Base-by-base conservation (phyloP, 2,888 invertebrate genomes). In the Nemoura dubitans region DNA sequence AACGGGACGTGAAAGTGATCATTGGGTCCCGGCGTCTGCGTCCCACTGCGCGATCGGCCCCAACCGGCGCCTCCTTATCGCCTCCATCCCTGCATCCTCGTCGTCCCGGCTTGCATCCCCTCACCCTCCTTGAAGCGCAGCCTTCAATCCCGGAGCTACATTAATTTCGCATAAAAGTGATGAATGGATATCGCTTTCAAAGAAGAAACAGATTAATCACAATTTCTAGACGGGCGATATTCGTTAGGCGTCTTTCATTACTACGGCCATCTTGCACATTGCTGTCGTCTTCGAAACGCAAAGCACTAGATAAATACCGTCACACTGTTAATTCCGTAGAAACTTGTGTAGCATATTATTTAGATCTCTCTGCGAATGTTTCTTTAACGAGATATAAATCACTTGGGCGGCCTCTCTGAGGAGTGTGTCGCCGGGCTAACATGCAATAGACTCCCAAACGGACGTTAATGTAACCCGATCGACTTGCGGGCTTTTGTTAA, bases 211-310 rank as follows among this genome's bases (percentile, higher is more conserved):
- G 59, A 59, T 59, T 59, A 59, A 59, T 59, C 59, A 59, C 3
- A 36, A 59, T 21, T 59, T 21, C 59, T 59, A 59, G 59, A 59
- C 59, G 59, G 59, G 59, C 59, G 21, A 59, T 59, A 59, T 59
- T 59, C 59, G 59, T 59, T 59, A 59, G 59, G 59, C 59, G 59
- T 59, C 59, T 59, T 59, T 59, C 59, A 59, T 59, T 59, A 59
- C 3, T 59, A 59, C 59, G 59, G 16, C 59, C 59, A 21, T 59
- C 16, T 7, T 21, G 59, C 59, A 59, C 14, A 59, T 59, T 59
- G 59, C 59, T 21, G 59, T 21, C 59, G 59, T 21, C 59, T 59
- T 21, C 59, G 59, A 21, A 21, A 59, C 14, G 59, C 59, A 21
- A 59, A 10, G 14, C 14, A 21, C 59, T 59, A 3, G 21, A 59